A percentile compares a stretch with the other conserved stretches of the same genome.
Evolutionary conservation across 2,888 invertebrate species (phyloP).

Genomic region (Strigamia maritima): DNA sequence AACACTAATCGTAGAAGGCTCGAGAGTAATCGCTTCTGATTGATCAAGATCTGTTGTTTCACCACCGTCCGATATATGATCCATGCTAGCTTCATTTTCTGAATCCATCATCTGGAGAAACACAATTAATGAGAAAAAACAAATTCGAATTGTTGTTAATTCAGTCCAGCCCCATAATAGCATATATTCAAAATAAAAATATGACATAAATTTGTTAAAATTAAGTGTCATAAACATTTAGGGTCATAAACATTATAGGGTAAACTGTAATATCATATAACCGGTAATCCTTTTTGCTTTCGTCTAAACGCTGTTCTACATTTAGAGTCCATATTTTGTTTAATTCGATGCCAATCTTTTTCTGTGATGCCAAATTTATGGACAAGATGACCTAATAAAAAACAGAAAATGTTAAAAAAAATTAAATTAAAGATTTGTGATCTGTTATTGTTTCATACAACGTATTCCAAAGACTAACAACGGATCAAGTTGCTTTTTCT

Average conservation of each 20-base stretch:
- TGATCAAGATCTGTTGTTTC: conserved; percentile 22
- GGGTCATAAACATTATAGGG: too few species aligned
- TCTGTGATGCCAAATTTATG: conserved; percentile 56
- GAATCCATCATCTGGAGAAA: conserved; percentile 22
- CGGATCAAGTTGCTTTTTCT: conserved; percentile 57
- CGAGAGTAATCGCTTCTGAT: conserved; percentile 6
- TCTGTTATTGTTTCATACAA: conserved; percentile 47
- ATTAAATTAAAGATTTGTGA: background rate
- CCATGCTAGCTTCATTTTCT: conserved; percentile 35
- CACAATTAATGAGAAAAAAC: too few species aligned
- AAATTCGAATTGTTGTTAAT: too few species aligned
- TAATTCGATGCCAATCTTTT: conserved; percentile 57
- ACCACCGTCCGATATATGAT: conserved; percentile 12
- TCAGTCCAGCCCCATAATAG: too few species aligned
- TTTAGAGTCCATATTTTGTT: conserved; percentile 58
- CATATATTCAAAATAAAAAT: too few species aligned
- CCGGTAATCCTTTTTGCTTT: conserved; percentile 44
- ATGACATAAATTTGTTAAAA: too few species aligned
- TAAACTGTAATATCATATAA: too few species aligned
- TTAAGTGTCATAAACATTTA: too few species aligned
- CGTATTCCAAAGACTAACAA: conserved; percentile 55
- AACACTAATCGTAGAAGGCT: background rate
- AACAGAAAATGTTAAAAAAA: conserved; percentile 11
- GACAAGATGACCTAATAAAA: conserved; percentile 52
- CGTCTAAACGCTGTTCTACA: conserved; percentile 55